Conservation (phyloP, 2,888 invertebrate species). For the Ischnura elegans region DNA sequence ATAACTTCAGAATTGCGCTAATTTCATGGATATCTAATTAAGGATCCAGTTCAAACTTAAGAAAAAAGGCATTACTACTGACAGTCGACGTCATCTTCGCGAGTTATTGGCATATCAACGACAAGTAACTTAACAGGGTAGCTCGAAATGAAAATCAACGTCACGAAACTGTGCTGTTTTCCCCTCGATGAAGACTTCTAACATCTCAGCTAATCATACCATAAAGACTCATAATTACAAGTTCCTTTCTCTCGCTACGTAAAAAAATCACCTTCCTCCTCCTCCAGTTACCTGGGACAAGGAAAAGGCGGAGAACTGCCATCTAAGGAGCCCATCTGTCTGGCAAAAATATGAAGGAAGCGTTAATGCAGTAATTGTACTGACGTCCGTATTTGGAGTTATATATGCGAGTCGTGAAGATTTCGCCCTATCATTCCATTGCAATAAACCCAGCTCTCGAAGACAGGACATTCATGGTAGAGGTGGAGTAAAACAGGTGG, state of each 20-base stretch:
- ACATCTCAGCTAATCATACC: conserved; percentile 13
- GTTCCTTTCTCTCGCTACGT: not conserved
- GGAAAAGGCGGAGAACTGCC: not conserved
- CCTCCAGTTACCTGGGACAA: not conserved
- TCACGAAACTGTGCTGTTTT: conserved; percentile 20
- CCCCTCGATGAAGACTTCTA: not conserved
- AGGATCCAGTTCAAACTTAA: not conserved
- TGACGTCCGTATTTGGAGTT: not conserved
- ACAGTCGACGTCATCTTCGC: not conserved
- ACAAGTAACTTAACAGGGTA: not conserved
- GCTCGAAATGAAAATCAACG: conserved; percentile 3
- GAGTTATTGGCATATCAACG: not conserved
- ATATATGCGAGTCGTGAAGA: not conserved
- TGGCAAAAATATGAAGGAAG: not conserved
- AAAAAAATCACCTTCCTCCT: not conserved
- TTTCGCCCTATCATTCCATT: not conserved
- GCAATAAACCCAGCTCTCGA: not conserved
- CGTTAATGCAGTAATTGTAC: not conserved
- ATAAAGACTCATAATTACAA: conserved; percentile 1
- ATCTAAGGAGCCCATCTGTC: not conserved
- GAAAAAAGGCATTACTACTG: not conserved
- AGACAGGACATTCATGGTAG: not conserved
- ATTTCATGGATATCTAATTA: not conserved
- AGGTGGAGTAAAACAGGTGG: not conserved
- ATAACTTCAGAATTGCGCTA: not conserved